A percentile compares a stretch with the other conserved stretches of the same genome.
Conservation (phyloP, 2,888 invertebrate species). For the Drosophila kuntzei region DNA sequence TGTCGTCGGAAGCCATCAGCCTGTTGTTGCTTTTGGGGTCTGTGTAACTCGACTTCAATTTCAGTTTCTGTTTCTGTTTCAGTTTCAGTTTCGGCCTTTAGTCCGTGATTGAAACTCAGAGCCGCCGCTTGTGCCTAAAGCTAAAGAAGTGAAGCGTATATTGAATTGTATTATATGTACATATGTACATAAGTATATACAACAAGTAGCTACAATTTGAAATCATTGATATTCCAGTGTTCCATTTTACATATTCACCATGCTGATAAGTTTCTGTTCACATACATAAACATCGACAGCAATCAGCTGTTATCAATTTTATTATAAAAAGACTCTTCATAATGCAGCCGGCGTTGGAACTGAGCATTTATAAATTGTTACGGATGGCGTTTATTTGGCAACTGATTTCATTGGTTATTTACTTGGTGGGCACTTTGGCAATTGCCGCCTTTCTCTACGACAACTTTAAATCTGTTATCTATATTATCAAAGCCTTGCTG, state of each 20-base stretch:
- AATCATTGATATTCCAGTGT: constrained; percentile 26
- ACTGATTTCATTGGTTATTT: constrained; percentile 72
- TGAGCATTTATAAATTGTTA: constrained; percentile 69
- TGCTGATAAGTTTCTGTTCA: constrained; percentile 34
- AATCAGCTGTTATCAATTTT: constrained; percentile 41
- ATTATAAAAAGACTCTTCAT: constrained; percentile 44
- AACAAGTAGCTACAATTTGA: not conserved
- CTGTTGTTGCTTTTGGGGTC: constrained; percentile 40
- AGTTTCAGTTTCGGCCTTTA: constrained; percentile 46
- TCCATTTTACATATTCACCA: constrained; percentile 5
- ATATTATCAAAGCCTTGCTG: constrained; percentile 87
- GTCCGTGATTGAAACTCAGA: constrained; percentile 75
- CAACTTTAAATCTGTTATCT: constrained; percentile 88
- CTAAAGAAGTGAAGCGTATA: constrained; percentile 23
- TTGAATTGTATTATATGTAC: constrained; percentile 3
- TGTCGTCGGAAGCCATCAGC: constrained; percentile 29
- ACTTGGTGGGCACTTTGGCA: constrained; percentile 75
- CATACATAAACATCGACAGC: constrained; percentile 10
- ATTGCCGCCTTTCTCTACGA: constrained; percentile 84
- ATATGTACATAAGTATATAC: too few relatives aligned
- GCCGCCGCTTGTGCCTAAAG: constrained; percentile 62
- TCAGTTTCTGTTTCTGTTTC: constrained; percentile 35
- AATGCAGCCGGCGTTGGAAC: constrained; percentile 69
- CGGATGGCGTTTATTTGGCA: constrained; percentile 80
- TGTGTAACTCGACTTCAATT: constrained; percentile 44